Evolutionary conservation across 1,140 invertebrate genomes (phyloP), one percentile per base, ranked within the genome.

Genomic region (Diabrotica virgifera): DNA sequence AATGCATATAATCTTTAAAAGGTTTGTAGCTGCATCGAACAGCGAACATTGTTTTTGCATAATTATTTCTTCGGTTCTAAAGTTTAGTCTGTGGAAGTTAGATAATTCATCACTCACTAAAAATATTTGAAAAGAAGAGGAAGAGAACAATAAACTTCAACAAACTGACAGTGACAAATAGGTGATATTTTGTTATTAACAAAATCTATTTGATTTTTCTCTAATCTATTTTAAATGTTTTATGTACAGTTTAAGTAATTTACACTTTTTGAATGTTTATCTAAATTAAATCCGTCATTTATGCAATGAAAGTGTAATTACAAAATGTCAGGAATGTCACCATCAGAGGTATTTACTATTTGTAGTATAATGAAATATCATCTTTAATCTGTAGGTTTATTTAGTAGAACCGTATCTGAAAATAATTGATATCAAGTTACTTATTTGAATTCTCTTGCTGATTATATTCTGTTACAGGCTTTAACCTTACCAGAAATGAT

Each of bases 241-340:
- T 46, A 10, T 46, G 5, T 8, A 46, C n/a, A 46, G n/a, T 8
- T 46, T 8, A 10, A 46, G 40, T 46, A 0, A 46, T 10, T n/a
- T 46, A 46, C 4, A 4, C 6, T 46, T 10, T 46, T 46, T 46
- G 40, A 46, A 46, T 46, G 40, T 10, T n/a, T 10, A 46, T 46
- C 40, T 10, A 46, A 12, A 55, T 36, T 24, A 55, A 55, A 55
- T 24, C 10, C 11, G 10, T 7, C 24, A 0, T 55, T 24, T 55
- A 36, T 11, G 53, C 12, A 55, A 55, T 55, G 53, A 55, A 46
- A 58, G 11, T 37, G 37, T 58, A 58, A 58, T 58, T 53, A 9
- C 60, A 53, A 62, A 57, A 79, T 78, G 76, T 70, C 77, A 68
- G 72, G 70, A 64, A 68, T 78, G 72, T 78, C 78, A 61, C 78